Evolutionary conservation across 1,140 invertebrate genomes (phyloP).

Genomic region (Drosophila sulfurigaster): DNA sequence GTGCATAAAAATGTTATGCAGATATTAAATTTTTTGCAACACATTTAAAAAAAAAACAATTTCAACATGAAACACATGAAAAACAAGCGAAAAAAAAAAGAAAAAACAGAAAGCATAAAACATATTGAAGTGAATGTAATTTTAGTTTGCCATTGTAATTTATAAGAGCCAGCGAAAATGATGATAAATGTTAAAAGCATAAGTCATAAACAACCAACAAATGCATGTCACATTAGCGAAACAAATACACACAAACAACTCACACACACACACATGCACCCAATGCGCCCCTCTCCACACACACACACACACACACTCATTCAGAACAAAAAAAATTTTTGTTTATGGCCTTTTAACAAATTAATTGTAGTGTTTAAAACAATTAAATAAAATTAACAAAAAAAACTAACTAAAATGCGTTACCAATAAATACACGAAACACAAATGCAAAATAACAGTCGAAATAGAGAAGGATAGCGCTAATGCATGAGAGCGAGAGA

Average conservation of each 20-base stretch:
- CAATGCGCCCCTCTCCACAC: neutral
- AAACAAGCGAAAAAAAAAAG: neutral
- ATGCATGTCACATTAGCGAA: constrained; percentile 22
- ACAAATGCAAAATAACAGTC: neutral
- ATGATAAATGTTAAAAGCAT: constrained; percentile 34
- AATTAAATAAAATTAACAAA: constrained; percentile 56
- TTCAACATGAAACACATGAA: no score
- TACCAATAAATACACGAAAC: constrained; percentile 12
- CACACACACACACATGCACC: constrained; percentile 10
- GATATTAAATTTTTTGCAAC: constrained; percentile 36
- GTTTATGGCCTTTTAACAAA: constrained; percentile 60
- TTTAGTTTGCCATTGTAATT: constrained; percentile 56
- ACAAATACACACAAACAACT: constrained; percentile 15
- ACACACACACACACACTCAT: constrained; percentile 25
- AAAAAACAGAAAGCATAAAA: constrained; percentile 18
- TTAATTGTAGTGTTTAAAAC: constrained; percentile 61
- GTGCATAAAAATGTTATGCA: constrained; percentile 19
- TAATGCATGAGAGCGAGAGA: neutral
- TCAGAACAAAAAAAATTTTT: constrained; percentile 48
- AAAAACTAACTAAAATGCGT: constrained; percentile 34
- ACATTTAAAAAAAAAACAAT: constrained; percentile 6
- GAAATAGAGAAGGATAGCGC: constrained; percentile 9
- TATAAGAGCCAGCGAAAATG: constrained; percentile 35
- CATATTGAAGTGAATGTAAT: constrained; percentile 35
- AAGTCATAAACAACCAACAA: constrained; percentile 18